Percentiles rank a stretch among this genome's conserved stretches.
Conservation (phyloP, 2,113 vertebrate species). For the Melospiza melodia region DNA sequence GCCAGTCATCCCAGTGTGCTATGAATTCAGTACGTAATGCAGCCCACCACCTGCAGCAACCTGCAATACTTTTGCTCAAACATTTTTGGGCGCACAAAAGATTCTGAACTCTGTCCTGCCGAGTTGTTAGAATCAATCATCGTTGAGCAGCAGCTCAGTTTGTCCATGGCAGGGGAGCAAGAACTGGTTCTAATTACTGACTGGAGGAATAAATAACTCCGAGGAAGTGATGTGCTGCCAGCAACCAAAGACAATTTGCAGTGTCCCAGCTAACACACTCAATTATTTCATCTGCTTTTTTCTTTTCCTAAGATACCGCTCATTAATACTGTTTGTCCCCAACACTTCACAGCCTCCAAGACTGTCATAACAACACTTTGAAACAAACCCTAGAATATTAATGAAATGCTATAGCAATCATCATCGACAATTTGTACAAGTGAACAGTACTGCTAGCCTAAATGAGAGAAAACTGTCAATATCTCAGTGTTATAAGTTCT, state of each 20-base stretch:
- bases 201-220: conserved; percentile 38
- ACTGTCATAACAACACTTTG: neutral
- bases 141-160: neutral
- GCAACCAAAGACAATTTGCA: conserved; percentile 25
- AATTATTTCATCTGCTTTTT: conserved; percentile 26
- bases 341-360: neutral
- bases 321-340: neutral
- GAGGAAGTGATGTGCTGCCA: conserved; percentile 43
- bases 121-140: neutral
- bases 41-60: neutral
- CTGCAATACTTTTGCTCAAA: neutral
- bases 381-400: neutral
- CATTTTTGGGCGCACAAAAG: neutral
- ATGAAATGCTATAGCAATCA: neutral
- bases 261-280: neutral
- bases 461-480: neutral
- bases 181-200: conserved; percentile 40
- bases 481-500: neutral
- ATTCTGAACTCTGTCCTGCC: neutral
- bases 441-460: neutral
- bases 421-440: neutral
- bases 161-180: neutral
- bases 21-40: fast-evolving
- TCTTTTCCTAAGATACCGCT: neutral
- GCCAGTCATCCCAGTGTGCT: neutral